Percentiles rank a stretch among this genome's conserved stretches.
phyloP scores from a whole-genome alignment of 2,113 vertebrate genomes.

The Lethenteron camtschaticum region DNA sequence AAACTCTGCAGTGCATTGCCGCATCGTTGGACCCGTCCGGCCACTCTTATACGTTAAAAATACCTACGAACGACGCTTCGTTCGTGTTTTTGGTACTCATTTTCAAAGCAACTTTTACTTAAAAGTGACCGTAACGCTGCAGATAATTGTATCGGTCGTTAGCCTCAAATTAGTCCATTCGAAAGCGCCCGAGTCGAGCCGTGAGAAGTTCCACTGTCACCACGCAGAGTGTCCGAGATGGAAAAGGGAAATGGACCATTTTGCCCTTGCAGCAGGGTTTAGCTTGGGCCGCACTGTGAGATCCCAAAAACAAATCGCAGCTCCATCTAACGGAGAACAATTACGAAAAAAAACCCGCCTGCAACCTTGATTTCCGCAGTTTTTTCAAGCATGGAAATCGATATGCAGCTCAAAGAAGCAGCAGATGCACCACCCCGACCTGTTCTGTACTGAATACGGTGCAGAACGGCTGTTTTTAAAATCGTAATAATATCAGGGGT shows the following conservation, averaged over 20 bases:
- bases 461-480: no score
- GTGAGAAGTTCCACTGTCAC: background rate
- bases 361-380: conserved; percentile 13
- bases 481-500: no score
- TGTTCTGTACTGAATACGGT: conserved; percentile 11
- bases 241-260: background rate
- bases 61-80: no score
- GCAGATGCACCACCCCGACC: conserved; percentile 25
- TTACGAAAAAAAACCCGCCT: background rate
- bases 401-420: conserved; percentile 47
- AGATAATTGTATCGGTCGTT: background rate
- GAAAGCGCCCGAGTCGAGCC: background rate
- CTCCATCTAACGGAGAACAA: conserved; percentile 11
- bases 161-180: background rate
- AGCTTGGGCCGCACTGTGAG: conserved; percentile 41
- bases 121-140: background rate
- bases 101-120: no score
- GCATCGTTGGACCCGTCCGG: no score
- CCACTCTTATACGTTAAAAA: no score
- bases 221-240: background rate
- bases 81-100: no score
- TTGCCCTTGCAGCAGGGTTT: conserved; percentile 42
- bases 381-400: conserved; percentile 43
- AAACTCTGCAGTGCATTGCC: no score
- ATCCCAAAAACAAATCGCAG: conserved; percentile 8